These are phyloP conservation scores for Salvator merianae DNA, from an alignment of 2,113 vertebrate genomes.

Conservation along the genomic window DNA sequence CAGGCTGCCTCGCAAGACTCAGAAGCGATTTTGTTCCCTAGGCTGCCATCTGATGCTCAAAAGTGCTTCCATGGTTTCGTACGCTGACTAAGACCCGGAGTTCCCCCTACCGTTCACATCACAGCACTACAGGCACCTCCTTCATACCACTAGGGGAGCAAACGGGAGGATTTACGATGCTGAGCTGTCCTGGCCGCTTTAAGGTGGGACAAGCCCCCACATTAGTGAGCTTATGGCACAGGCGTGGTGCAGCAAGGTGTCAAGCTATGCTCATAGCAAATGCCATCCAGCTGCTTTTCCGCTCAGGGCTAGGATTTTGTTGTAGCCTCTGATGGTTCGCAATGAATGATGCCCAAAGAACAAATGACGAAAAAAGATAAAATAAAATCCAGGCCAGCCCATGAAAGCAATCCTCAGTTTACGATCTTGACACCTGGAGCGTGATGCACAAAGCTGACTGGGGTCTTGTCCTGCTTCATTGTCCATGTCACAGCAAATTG, in stretches of 20 bases:
- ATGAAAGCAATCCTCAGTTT: not conserved
- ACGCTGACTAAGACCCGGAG: not conserved
- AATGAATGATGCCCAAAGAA: not conserved
- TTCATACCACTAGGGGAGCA: not conserved
- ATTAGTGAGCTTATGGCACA: not conserved
- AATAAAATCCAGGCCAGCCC: not conserved
- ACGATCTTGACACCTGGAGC: not conserved
- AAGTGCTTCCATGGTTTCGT: not conserved
- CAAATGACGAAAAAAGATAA: accelerated
- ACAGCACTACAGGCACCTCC: not conserved
- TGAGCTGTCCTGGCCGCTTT: not conserved
- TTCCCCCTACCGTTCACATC: not conserved
- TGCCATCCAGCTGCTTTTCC: not conserved
- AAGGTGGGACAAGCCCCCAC: not conserved
- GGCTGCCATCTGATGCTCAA: not conserved
- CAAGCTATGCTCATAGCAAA: not conserved
- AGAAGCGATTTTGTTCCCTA: not conserved
- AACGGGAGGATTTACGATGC: not conserved
- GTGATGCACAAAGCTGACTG: not conserved
- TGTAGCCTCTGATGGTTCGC: not conserved
- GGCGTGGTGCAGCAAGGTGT: not conserved
- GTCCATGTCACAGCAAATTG: not conserved
- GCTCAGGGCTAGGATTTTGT: too few species aligned
- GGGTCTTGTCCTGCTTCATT: not conserved
- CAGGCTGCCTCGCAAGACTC: not conserved